Percentiles rank a stretch among this genome's conserved stretches.
Conservation (phyloP, 2,888 invertebrate species). For the Lymantria monacha region DNA sequence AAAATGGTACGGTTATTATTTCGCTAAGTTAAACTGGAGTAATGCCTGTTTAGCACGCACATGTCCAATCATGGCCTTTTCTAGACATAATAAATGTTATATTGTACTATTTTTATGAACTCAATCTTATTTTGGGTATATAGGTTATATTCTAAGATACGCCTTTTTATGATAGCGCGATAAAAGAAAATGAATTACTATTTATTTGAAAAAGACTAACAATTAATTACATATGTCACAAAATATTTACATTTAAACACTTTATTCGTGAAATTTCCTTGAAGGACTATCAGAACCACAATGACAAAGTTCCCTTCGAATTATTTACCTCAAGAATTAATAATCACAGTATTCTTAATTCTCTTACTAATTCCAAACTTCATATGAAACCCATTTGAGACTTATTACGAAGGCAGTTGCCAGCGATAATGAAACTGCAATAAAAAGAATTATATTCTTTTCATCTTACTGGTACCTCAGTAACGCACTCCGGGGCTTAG, state of each 20-base stretch:
- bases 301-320: conserved; percentile 12
- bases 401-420: conserved; percentile 6
- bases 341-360: conserved; percentile 29
- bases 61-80: conserved; percentile 16
- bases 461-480: conserved; percentile 28
- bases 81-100: neutral
- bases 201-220: too few species aligned
- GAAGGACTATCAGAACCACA: neutral
- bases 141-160: too few species aligned
- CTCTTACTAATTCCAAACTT: conserved; percentile 24
- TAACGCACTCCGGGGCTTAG: too few species aligned
- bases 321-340: conserved; percentile 29
- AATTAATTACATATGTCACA: too few species aligned
- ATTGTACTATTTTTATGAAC: neutral
- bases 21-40: conserved; percentile 7
- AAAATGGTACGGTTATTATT: neutral
- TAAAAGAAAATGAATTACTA: too few species aligned
- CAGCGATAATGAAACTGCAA: conserved; percentile 19
- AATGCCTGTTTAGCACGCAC: conserved; percentile 26
- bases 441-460: conserved; percentile 32
- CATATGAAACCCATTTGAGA: conserved; percentile 13
- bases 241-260: too few species aligned
- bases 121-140: neutral
- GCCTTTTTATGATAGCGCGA: too few species aligned
- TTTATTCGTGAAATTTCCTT: too few species aligned